phyloP scores from a whole-genome alignment of 2,113 vertebrate species.

The Halcyon malimbica region DNA sequence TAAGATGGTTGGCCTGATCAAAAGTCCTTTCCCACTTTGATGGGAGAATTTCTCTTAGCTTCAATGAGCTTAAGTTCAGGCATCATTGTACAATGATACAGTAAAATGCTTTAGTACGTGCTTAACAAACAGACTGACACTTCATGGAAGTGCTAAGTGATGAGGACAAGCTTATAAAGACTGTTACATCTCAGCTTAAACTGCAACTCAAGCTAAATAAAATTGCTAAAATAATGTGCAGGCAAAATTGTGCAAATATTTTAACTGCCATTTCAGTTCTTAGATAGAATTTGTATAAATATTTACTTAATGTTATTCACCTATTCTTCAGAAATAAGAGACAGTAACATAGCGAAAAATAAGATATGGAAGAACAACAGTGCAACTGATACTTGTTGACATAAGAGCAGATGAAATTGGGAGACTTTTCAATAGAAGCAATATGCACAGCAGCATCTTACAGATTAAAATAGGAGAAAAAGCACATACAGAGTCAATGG shows the following conservation, averaged over 20 bases:
- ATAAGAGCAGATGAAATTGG: background rate
- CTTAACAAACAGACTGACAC: background rate
- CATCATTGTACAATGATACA: background rate
- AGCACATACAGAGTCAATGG: background rate
- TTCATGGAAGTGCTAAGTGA: background rate
- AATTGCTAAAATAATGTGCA: accelerated
- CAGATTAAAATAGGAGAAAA: background rate
- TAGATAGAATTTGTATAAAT: background rate
- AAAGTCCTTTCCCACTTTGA: background rate
- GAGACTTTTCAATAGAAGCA: background rate
- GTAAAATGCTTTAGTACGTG: background rate
- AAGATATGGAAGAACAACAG: background rate
- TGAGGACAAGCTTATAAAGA: background rate
- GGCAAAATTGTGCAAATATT: background rate
- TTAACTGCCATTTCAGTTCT: background rate
- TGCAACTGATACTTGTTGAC: background rate
- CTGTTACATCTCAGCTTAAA: background rate
- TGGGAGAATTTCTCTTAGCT: background rate
- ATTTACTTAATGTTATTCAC: background rate
- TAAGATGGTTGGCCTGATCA: background rate
- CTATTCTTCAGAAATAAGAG: background rate
- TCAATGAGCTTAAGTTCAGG: background rate
- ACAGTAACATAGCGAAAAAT: background rate
- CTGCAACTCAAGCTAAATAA: background rate
- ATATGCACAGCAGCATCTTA: background rate